Evolutionary conservation across 2,888 invertebrate genomes (phyloP).

Genomic region (Lepidocyrtoides sp.): DNA sequence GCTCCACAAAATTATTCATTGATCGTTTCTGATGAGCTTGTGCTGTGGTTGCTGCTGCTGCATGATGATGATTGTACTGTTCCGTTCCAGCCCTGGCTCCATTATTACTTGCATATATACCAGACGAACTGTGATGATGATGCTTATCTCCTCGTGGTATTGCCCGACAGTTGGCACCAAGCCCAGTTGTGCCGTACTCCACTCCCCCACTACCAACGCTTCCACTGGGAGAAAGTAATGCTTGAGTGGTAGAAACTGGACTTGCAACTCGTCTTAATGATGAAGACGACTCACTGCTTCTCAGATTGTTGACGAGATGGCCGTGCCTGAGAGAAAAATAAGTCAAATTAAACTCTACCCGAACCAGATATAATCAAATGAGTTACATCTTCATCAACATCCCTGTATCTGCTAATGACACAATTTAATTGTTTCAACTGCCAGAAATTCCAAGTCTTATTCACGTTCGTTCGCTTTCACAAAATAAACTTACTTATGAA

Average conservation of each 20-base stretch:
- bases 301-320: slow-evolving; percentile 72
- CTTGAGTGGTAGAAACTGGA: slow-evolving; percentile 42
- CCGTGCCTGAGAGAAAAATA: slow-evolving; percentile 56
- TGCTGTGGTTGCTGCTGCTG: slow-evolving; percentile 40
- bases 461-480: not conserved
- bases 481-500: slow-evolving; percentile 69
- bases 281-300: slow-evolving; percentile 70
- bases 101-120: slow-evolving; percentile 42
- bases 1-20: slow-evolving; percentile 82
- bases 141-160: slow-evolving; percentile 49
- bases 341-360: no score
- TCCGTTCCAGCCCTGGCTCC: slow-evolving; percentile 62
- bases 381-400: no score
- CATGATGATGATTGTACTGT: slow-evolving; percentile 57
- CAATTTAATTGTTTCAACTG: not conserved
- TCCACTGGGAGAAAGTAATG: slow-evolving; percentile 53
- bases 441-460: not conserved
- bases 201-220: slow-evolving; percentile 16
- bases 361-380: no score
- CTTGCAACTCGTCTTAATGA: slow-evolving; percentile 70
- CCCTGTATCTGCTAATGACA: not conserved
- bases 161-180: slow-evolving; percentile 49
- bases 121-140: slow-evolving; percentile 17
- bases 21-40: slow-evolving; percentile 79
- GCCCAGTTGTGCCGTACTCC: slow-evolving; percentile 54